Base-by-base conservation (phyloP, 1,140 invertebrate genomes). In the Orussus abietinus region DNA sequence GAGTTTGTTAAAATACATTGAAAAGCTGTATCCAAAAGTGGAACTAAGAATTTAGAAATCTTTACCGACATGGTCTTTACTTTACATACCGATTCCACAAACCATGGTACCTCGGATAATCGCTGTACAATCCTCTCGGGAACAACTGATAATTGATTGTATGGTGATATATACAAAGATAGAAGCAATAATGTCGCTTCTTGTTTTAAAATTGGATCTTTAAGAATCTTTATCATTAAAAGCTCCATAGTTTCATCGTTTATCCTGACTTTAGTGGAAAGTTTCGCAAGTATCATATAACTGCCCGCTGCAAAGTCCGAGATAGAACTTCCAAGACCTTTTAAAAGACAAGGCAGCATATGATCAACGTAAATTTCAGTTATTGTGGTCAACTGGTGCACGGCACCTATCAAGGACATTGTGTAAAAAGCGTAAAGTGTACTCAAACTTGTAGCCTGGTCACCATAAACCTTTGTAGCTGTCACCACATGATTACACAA, bases 381-480 rank as follows among this genome's bases (percentile, higher is more conserved):
- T 1, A 90, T 62, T 11, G 57, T 52, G 13, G 72, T 55, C 1
- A 59, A 59, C 30, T 70, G 60, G 47, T 85, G 76, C 19, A 91
- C 66, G 12, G 80, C 77, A 3, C 87, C 87, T 35, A 88, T 75
- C 3, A 87, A 63, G 2, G 82, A 79, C 2, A 81, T 81, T 38
- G 84, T 82, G 57, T 85, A 90, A 66, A 92, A 92, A 3, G 84
- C 82, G 55, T 88, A 83, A 5, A 87, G 70, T 1, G 83, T 82
- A 33, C 80, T 81, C 7, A 91, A 64, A 11, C 76, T 72, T 20
- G 74, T 63, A 2, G 81, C 79, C 38, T 78, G 70, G 2, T 77
- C 66, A 5, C 72, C 72, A 64, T 81, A 78, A 41, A 81, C 81
- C 52, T 81, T 77, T 1, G 89, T 76, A 26, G 85, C 81, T 40